phyloP scores from a whole-genome alignment of 2,797 vertebrate genomes.

The Megaceryle alcyon region DNA sequence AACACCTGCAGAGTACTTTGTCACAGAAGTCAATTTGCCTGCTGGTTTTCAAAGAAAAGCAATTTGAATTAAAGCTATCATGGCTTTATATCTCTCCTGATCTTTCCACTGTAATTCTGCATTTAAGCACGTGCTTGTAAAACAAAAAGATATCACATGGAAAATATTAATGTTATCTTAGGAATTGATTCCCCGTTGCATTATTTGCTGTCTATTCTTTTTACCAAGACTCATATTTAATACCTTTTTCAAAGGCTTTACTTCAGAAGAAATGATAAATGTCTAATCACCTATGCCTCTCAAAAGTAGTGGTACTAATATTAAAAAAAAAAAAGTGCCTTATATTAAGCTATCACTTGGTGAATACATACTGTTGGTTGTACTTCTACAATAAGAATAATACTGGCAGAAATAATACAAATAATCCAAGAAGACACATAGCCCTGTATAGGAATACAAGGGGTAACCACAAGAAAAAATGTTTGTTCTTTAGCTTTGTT shows the following conservation, averaged over 20 bases:
- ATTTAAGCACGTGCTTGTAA: constrained; percentile 16
- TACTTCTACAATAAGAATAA: not conserved
- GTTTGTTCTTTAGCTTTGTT: fast-evolving
- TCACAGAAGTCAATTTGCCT: not conserved
- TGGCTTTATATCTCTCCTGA: constrained; percentile 17
- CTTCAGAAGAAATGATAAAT: not conserved
- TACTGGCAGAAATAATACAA: not conserved
- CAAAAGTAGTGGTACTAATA: not conserved
- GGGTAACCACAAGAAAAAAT: not conserved
- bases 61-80: not conserved
- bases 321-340: not conserved
- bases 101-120: not conserved
- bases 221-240: not conserved
- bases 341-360: not conserved
- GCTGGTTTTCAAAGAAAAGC: constrained; percentile 1
- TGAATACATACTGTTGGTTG: not conserved
- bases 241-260: not conserved
- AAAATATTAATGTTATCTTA: not conserved
- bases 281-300: not conserved
- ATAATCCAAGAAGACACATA: not conserved
- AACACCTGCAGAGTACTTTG: constrained; percentile 29
- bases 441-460: not conserved
- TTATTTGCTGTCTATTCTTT: not conserved
- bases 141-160: not conserved
- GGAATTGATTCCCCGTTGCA: not conserved